These are phyloP conservation scores for Neomonachus schauinslandi DNA, from an alignment of 2,113 vertebrate genomes.

Conservation along the genomic window DNA sequence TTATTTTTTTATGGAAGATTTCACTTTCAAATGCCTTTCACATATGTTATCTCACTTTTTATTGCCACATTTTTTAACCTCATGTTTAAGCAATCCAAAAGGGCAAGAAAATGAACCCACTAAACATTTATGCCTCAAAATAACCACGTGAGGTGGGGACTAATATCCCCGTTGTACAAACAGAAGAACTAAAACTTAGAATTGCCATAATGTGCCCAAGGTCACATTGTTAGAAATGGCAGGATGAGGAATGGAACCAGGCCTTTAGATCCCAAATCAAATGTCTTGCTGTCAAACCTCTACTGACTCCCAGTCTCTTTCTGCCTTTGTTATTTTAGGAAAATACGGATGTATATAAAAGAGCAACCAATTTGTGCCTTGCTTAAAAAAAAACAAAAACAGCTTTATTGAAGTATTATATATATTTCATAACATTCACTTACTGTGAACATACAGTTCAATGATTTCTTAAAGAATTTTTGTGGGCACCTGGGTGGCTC, in stretches of 20 bases:
- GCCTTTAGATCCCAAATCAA: background rate
- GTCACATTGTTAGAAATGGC: background rate
- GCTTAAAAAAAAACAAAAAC: background rate
- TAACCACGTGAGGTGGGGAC: background rate
- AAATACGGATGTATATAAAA: background rate
- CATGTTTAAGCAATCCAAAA: constrained; percentile 14
- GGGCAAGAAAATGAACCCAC: background rate
- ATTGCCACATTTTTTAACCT: constrained; percentile 30
- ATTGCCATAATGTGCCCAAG: background rate
- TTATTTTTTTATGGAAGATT: constrained; percentile 3
- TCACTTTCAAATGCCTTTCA: constrained; percentile 43
- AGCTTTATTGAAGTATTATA: background rate
- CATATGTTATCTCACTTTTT: background rate
- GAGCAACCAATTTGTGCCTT: background rate
- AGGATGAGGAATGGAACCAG: background rate
- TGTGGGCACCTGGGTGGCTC: too few relatives aligned
- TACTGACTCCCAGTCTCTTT: background rate
- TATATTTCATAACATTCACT: background rate
- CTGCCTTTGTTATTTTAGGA: background rate
- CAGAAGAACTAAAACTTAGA: background rate
- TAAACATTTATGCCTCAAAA: constrained; percentile 5
- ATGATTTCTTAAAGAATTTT: background rate
- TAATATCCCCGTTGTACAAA: background rate
- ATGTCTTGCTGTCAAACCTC: background rate
- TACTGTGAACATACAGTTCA: background rate